Conservation (phyloP, 2,797 vertebrate genomes). For the Lophius americanus region DNA sequence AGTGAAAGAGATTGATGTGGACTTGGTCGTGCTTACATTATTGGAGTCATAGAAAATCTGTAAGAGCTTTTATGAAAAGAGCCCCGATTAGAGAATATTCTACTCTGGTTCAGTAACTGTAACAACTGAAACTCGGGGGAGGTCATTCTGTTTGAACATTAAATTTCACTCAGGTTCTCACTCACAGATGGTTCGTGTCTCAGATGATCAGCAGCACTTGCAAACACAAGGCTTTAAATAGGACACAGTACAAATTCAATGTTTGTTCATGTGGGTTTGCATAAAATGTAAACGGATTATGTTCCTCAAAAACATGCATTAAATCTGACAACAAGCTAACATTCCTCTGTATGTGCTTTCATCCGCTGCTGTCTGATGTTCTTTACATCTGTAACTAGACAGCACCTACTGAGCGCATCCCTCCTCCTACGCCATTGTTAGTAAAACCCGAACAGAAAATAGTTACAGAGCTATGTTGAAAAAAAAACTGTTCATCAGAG, state of each 20-base stretch:
- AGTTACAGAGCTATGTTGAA: too few species aligned
- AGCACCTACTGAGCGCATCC: too few species aligned
- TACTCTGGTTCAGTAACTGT: slow-evolving; percentile 16
- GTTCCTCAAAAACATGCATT: neutral
- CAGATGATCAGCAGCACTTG: slow-evolving; percentile 24
- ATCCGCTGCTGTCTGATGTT: neutral
- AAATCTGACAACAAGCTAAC: neutral
- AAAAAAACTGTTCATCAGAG: too few species aligned
- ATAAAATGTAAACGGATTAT: neutral
- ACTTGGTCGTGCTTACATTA: too few species aligned
- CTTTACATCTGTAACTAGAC: too few species aligned
- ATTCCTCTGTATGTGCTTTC: neutral
- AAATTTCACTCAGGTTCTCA: slow-evolving; percentile 13
- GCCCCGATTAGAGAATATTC: neutral
- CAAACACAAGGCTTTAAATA: slow-evolving; percentile 8
- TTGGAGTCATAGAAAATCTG: too few species aligned
- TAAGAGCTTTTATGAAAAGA: too few species aligned
- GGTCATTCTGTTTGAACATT: slow-evolving; percentile 7
- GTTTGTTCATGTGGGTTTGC: neutral
- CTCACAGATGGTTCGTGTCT: slow-evolving; percentile 49
- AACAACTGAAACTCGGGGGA: slow-evolving; percentile 13
- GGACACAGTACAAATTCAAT: slow-evolving; percentile 1
- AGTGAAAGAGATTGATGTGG: too few species aligned
- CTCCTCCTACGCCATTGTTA: too few species aligned
- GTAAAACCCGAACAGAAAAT: too few species aligned